Conservation (phyloP, 2,797 vertebrate genomes). For the Sebastes oblongus region DNA sequence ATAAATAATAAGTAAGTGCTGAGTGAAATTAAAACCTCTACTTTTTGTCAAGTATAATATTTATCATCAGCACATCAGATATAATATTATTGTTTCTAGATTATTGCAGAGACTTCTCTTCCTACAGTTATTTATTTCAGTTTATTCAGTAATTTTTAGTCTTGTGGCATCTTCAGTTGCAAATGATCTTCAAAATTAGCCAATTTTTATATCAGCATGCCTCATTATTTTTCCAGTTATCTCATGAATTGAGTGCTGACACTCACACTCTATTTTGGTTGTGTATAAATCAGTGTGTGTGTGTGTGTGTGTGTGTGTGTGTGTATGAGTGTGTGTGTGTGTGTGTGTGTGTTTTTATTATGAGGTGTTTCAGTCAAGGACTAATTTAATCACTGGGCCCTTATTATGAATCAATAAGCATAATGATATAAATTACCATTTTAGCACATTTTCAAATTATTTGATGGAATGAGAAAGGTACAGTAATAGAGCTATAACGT, state of each 20-base stretch:
- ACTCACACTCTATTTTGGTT: constrained; percentile 28
- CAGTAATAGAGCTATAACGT: not conserved
- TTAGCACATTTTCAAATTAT: constrained; percentile 25
- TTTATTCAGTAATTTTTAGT: constrained; percentile 3
- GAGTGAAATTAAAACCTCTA: not conserved
- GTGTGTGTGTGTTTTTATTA: constrained; percentile 3
- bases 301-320: not conserved
- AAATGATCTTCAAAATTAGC: constrained; percentile 38
- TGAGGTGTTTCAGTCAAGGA: constrained; percentile 37
- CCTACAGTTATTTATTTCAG: not conserved
- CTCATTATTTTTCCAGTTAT: constrained; percentile 53
- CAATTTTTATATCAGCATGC: constrained; percentile 14
- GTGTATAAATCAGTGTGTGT: constrained; percentile 12
- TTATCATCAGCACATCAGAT: not conserved
- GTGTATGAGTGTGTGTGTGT: too few relatives aligned
- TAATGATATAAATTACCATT: constrained; percentile 49
- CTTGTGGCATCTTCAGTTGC: not conserved
- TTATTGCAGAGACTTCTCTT: not conserved
- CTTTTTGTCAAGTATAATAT: not conserved
- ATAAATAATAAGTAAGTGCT: not conserved
- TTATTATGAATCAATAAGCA: constrained; percentile 50
- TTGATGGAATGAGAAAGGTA: constrained; percentile 25
- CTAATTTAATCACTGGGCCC: constrained; percentile 38
- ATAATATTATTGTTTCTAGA: not conserved
- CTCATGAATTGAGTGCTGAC: constrained; percentile 28